Base-by-base conservation (phyloP, 2,888 invertebrate species). In the Macrosoma leucophasiata region DNA sequence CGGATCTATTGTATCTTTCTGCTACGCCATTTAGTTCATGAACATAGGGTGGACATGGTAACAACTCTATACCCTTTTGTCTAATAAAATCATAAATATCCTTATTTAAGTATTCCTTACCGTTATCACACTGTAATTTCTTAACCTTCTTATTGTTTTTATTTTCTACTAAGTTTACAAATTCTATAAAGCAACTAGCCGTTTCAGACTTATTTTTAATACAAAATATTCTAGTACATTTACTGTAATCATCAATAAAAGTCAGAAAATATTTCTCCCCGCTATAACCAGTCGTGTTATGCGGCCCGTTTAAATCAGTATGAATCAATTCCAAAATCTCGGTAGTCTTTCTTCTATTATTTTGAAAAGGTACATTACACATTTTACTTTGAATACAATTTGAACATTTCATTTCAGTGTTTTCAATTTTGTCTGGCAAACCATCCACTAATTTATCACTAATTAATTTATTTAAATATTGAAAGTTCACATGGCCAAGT, bases 11-110 rank as follows among this genome's bases (percentile, higher is more conserved):
- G 29, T 48, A 55, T 35, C 50, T 48, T 37, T 53, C 50, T 1
- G 51, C 50, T 31, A 36, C 38, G 25, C 53, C 52, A 45, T 57
- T 57, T 38, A 56, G 36, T 41, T 58, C 49, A 41, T 55, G 52
- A 3, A 47, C 45, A 22, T 52, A 56, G 7, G 54, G 36, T 36
- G 54, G 50, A 42, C 52, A 51, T 22, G 55, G 41, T 34, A 33
- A 31, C 30, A 55, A 36, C 24, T 35, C 19, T 33, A 55, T 53
- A 15, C 52, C 55, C 21, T 51, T 51, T 17, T 52, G 23, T 15
- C 32, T 50, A 17, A 34, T 26, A 33, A 54, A 52, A 23, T 43
- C 24, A 41, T 41, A 50, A 36, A 56, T 33, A 23, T 45, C 41
- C 3, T 31, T 30, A 31, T 52, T 50, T 19, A 52, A 24, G 24